phyloP scores from a whole-genome alignment of 2,113 vertebrate genomes.

The Thryonomys swinderianus region DNA sequence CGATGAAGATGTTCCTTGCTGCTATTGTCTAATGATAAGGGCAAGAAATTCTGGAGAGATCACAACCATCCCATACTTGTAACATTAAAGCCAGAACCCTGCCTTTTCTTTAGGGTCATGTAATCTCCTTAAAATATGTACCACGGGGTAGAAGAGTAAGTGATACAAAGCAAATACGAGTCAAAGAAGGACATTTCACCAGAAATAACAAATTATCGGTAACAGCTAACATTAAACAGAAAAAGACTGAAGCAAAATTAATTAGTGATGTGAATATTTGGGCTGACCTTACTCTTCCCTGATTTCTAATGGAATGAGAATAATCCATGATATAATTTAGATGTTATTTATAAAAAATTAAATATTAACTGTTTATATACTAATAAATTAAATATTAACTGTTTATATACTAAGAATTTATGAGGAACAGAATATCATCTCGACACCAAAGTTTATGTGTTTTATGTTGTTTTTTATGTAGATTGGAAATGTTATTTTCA shows the following conservation, averaged over 20 bases:
- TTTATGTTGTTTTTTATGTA: not conserved
- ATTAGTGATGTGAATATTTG: not conserved
- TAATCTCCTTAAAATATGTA: not conserved
- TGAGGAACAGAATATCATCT: not conserved
- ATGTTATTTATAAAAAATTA: not conserved
- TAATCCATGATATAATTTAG: not conserved
- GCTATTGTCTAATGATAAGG: no score
- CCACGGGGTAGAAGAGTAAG: not conserved
- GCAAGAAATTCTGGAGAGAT: no score
- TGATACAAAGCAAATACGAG: not conserved
- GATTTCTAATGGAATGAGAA: not conserved
- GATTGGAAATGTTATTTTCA: not conserved
- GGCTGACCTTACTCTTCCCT: not conserved
- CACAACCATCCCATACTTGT: rapidly evolving
- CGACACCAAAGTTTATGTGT: not conserved
- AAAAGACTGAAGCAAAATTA: not conserved
- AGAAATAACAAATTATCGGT: not conserved
- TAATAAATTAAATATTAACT: not conserved
- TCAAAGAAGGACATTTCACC: not conserved
- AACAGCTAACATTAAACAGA: not conserved
- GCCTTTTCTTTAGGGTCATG: not conserved
- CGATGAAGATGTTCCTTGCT: not conserved
- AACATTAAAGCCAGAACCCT: not conserved
- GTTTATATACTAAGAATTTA: not conserved
- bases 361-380: not conserved